Evolutionary conservation across 2,113 vertebrate genomes (phyloP), one percentile per base, ranked within the genome.

Genomic region (Miniopterus natalensis): DNA sequence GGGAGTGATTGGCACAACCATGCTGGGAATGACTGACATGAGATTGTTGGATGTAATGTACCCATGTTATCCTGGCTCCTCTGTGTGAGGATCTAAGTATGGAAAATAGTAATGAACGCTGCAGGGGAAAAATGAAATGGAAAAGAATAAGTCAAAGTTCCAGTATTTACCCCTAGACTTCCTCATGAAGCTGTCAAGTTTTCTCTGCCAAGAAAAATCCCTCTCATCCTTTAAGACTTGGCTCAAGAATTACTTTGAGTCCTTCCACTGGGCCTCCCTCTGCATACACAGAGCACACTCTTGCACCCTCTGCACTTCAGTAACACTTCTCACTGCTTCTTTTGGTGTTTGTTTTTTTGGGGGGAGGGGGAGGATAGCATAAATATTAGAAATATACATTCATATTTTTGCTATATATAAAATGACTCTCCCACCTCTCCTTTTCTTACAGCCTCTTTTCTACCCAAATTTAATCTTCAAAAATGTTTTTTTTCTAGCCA

Each of bases 141-240:
- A 45, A 90, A 80, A 91, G 42, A 78, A 40, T 57, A 88, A 68
- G 57, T 63, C 36, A 57, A 36, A 75, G 31, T 70, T 87, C 68
- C 13, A 84, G 13, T 68, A 87, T 65, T 89, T 84, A 86, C 51
- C 80, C 49, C 71, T 80, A 87, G 88, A 47, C 36, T 84, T 90
- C 88, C 70, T 89, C 47, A 47, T 47, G 71, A 96, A 88, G 42
- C 51, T 75, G 88, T 93, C 23, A 70, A n/a, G 8, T 88, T 93
- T 59, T 59, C 57, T 84, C 21, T 57, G 65, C 45, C 57, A 63
- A 51, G 84, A 85, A 90, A 92, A 94, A 89, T 71, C 70, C 70
- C 68, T 57, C 8, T 59, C 20, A 53, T 55, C 53, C 79, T 42
- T 89, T 36, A 47, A 71, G 87, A 27, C 25, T 77, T 29, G 40